phyloP scores from a whole-genome alignment of 2,888 invertebrate species.

The Melieria omissa region DNA sequence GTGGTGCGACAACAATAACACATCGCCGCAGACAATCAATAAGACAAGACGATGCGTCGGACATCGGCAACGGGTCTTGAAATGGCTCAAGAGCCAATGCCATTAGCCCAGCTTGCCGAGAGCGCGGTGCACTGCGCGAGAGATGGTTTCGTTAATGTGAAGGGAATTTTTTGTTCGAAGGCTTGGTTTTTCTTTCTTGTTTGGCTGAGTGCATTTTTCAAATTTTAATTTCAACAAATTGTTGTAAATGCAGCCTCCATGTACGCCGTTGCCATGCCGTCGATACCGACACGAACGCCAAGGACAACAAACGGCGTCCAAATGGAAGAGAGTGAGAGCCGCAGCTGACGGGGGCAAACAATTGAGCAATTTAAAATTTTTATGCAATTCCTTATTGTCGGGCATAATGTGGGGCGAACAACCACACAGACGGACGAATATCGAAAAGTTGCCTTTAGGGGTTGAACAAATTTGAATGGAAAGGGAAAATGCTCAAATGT shows the following conservation, averaged over 20 bases:
- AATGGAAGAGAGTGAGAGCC: neutral
- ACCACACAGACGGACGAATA: neutral
- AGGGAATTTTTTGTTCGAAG: no score
- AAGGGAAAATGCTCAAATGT: neutral
- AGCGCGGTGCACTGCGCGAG: no score
- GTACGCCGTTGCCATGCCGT: no score
- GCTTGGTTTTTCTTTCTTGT: no score
- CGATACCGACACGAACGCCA: no score
- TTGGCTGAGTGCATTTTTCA: conserved; percentile 4
- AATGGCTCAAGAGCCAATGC: no score
- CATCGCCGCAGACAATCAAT: neutral
- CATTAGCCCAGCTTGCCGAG: no score
- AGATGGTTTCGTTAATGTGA: no score
- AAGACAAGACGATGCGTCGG: neutral
- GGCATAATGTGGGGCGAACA: neutral
- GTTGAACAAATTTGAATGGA: conserved; percentile 8
- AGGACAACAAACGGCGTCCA: no score
- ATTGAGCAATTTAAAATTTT: neutral
- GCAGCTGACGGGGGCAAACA: neutral
- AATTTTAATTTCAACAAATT: conserved; percentile 16
- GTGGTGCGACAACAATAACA: conserved; percentile 8
- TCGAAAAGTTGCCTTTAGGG: neutral
- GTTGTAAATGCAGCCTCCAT: neutral
- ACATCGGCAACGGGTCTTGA: no score
- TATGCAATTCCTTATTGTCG: conserved; percentile 3